Conservation (phyloP, 2,113 vertebrate genomes). For the Syrmaticus mikado region DNA sequence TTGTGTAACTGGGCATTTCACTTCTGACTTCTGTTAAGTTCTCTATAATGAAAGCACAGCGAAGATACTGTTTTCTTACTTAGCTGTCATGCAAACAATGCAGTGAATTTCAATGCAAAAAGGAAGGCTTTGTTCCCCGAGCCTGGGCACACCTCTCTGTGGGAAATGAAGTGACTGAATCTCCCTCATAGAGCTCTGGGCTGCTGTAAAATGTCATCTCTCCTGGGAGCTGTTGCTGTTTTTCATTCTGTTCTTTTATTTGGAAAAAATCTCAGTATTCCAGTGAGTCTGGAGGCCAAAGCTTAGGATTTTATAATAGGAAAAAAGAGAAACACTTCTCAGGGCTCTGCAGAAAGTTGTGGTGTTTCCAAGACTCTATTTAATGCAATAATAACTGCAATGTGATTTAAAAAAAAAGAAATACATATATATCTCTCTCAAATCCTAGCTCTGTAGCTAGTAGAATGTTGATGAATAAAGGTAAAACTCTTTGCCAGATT, state of each 20-base stretch:
- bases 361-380: neutral
- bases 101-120: neutral
- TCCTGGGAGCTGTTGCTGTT: neutral
- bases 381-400: neutral
- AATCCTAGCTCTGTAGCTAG: neutral
- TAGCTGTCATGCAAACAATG: neutral
- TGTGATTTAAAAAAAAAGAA: too few relatives aligned
- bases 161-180: neutral
- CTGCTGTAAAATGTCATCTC: conserved; percentile 25
- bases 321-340: neutral
- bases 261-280: conserved; percentile 25
- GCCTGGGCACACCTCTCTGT: neutral
- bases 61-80: neutral
- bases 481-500: neutral
- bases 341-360: neutral
- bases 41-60: neutral
- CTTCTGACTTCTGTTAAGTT: neutral
- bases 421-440: neutral
- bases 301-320: neutral
- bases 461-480: neutral
- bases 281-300: neutral
- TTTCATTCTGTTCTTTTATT: conserved; percentile 18
- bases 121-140: neutral
- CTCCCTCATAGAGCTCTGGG: neutral
- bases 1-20: neutral